Conservation (phyloP, 2,113 vertebrate genomes). For the Dicaeum eximium region DNA sequence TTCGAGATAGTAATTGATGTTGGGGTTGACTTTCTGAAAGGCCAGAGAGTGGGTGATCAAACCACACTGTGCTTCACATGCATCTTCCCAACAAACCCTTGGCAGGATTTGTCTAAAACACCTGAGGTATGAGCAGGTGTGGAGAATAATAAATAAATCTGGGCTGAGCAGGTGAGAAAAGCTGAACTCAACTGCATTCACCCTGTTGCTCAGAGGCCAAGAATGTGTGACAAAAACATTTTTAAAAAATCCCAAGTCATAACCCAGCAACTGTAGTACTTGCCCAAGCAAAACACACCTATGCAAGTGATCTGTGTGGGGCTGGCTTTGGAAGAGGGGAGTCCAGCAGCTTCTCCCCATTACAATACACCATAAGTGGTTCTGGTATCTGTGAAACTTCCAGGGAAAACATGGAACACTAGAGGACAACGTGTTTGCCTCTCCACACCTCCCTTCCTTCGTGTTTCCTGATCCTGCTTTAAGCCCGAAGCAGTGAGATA, state of each 20-base stretch:
- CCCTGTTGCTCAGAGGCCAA: background rate
- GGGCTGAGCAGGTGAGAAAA: background rate
- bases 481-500: background rate
- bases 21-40: constrained; percentile 81
- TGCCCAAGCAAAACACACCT: background rate
- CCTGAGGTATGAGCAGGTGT: background rate
- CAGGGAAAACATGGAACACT: background rate
- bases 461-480: background rate
- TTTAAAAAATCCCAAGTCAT: background rate
- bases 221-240: background rate
- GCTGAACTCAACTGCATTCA: background rate
- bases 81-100: background rate
- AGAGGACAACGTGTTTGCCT: background rate
- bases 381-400: background rate
- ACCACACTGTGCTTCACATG: background rate
- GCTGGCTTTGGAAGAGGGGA: background rate
- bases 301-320: background rate
- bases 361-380: background rate
- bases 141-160: background rate
- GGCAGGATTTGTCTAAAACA: background rate
- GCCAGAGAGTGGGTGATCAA: background rate
- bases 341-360: background rate
- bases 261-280: background rate
- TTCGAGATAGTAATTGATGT: constrained; percentile 76
- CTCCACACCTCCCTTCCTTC: background rate